A percentile compares a stretch with the other conserved stretches of the same genome.
These are phyloP conservation scores for Platygyra sinensis DNA, from an alignment of 64 coral and sea anemone genomes.

Conservation along the genomic window DNA sequence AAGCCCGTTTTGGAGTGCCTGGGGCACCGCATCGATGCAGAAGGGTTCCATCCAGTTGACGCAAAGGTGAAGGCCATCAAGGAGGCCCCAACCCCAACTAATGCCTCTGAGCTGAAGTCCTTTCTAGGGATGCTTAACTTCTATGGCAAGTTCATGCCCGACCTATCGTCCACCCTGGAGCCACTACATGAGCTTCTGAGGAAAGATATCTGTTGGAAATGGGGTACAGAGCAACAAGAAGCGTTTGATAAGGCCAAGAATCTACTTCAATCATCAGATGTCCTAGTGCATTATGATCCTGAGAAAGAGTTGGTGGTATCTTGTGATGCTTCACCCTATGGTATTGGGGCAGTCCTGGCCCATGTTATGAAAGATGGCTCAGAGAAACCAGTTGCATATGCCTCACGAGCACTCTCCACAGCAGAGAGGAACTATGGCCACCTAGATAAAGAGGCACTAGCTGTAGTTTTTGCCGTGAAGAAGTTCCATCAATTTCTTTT, in stretches of 20 bases:
- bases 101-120: no score
- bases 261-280: slow-evolving; percentile 20
- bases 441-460: slow-evolving; percentile 7
- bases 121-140: no score
- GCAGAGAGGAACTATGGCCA: slow-evolving; percentile 49
- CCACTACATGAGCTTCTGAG: slow-evolving; percentile 39
- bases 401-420: slow-evolving; percentile 17
- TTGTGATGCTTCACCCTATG: no score
- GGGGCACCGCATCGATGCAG: slow-evolving; percentile 34
- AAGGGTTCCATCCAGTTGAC: slow-evolving; percentile 37
- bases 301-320: slow-evolving; percentile 32
- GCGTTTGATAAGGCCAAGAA: slow-evolving; percentile 43
- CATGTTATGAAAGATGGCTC: no score
- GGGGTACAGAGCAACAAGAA: slow-evolving; percentile 14
- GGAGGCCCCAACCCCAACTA: slow-evolving; percentile 37
- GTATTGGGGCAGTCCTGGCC: background rate
- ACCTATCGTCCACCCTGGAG: slow-evolving; percentile 13
- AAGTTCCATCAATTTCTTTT: slow-evolving; percentile 49
- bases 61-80: slow-evolving; percentile 64
- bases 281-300: slow-evolving; percentile 49
- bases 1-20: slow-evolving; percentile 31
- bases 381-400: slow-evolving; percentile 44
- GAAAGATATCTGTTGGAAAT: slow-evolving; percentile 17
- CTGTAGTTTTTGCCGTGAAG: background rate
- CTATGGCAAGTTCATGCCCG: slow-evolving; percentile 55